Conservation (phyloP, 2,888 invertebrate genomes). For the Tetranychus piercei region DNA sequence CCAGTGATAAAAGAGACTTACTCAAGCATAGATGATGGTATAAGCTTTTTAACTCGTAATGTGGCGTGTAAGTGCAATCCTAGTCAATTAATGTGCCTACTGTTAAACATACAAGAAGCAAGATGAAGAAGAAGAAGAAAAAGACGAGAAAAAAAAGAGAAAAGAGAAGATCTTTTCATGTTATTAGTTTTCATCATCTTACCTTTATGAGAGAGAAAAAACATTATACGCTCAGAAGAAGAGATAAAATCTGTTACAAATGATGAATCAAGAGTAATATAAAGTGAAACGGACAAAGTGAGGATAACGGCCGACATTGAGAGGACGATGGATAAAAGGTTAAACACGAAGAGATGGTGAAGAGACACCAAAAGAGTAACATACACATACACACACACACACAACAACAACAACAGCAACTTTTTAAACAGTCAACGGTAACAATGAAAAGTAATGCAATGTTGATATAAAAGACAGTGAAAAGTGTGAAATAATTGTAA, state of each 20-base stretch:
- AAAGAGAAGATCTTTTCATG: no score
- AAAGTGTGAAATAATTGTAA: background rate
- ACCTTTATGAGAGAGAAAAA: no score
- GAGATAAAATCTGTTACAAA: constrained; percentile 2
- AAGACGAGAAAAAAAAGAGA: no score
- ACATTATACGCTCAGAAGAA: background rate
- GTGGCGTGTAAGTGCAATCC: background rate
- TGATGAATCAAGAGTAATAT: constrained; percentile 3
- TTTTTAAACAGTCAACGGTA: background rate
- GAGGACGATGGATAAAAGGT: constrained; percentile 2
- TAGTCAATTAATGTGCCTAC: background rate
- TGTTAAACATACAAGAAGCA: background rate
- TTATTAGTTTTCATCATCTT: no score
- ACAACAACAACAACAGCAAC: background rate
- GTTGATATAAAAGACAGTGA: background rate
- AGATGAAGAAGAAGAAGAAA: no score
- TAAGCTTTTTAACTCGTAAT: background rate
- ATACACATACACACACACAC: no score
- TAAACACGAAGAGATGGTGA: background rate
- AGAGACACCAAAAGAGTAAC: background rate
- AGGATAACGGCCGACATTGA: constrained; percentile 2
- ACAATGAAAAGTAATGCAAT: background rate
- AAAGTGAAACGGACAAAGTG: constrained; percentile 2
- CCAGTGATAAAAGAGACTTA: background rate
- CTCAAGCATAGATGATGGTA: background rate